Base-by-base conservation (phyloP, 2,888 invertebrate species). In the Augochlorella aurata region DNA sequence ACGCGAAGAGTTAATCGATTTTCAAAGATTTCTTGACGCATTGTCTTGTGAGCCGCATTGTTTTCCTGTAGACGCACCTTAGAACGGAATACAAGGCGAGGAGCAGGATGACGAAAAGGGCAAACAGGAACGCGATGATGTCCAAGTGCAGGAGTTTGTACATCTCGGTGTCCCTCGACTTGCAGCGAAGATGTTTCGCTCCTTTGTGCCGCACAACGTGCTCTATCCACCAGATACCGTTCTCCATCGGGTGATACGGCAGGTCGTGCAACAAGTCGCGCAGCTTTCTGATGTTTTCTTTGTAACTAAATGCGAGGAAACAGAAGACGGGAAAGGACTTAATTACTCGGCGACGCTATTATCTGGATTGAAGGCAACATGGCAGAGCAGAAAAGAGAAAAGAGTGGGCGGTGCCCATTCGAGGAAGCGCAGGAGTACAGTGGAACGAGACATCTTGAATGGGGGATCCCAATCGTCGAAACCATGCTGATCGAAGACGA, bases 141-240 rank as follows among this genome's bases (percentile, higher is more conserved):
- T 81, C 75, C 24, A 66, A 77, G 24, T 85, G 77, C 29, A 77
- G 58, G 65, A 74, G 66, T 18, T 82, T 68, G 44, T 86, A 88
- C 81, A 84, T 80, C 0, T 79, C 72, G 44, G 83, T 63, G 49
- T 86, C 78, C 45, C 74, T 79, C 44, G 85, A 74, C 70, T 74
- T 82, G 14, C 73, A 88, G 21, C 78, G 69, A 68, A 89, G 79
- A 77, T 88, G 85, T 52, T 77, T 78, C 1, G 87, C 79, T 5
- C 88, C 89, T 78, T 86, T 88, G 74, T 89, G 86, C 66, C 89
- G 86, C 75, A 90, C 89, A n/a, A 87, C 87, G 73, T 87, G 85
- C 66, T 90, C 89, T 44, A 79, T 82, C 90, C 89, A 87, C 88
- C 88, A 90, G 14, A 89, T 58, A n/a, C 86, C 85, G 16, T 83